Base-by-base conservation (phyloP, 2,113 vertebrate species). In the Caretta caretta region DNA sequence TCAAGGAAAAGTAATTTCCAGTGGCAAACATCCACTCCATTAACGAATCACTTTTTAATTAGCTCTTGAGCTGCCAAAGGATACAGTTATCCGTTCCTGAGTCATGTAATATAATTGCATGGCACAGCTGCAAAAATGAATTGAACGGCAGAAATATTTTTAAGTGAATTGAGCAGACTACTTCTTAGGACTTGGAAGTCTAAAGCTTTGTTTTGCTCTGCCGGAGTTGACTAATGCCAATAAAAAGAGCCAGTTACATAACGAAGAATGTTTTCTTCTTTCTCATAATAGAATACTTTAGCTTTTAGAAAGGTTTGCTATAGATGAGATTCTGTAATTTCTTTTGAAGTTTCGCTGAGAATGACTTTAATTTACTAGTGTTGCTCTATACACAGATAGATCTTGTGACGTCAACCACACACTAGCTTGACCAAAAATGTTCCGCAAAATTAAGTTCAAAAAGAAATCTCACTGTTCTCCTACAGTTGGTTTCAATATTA, bases 21-120 rank as follows among this genome's bases (percentile, higher is more conserved):
- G 25, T 89, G 83, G 90, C 92, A 93, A 96, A 96, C 94, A 93
- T 94, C 83, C 83, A 56, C 84, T 93, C 90, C 86, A 24, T 76
- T 96, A 93, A 93, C 93, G 79, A 96, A 79, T n/a, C 72, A 84
- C 29, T 51, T 92, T 95, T 85, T 93, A 94, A 89, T 97, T 96
- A 97, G 83, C 20, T 22, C 48, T 51, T 92, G 69, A 93, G 84
- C 88, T 97, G 97, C 94, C 88, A 91, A 80, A 89, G 79, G 86
- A 62, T 87, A 89, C 20, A 87, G 81, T 84, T 35, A 93, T 92
- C 92, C 50, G 88, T 83, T 53, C 35, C 72, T 94, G 51, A 72
- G 35, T 72, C 91, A 62, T 89, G 75, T 89, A 89, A 80, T 92
- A 65, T 83, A 87, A 94, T 76, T 94, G 42, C 89, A 91, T 91